Evolutionary conservation across 2,888 invertebrate genomes (phyloP).

Genomic region (Brachynemurus nebulosus): DNA sequence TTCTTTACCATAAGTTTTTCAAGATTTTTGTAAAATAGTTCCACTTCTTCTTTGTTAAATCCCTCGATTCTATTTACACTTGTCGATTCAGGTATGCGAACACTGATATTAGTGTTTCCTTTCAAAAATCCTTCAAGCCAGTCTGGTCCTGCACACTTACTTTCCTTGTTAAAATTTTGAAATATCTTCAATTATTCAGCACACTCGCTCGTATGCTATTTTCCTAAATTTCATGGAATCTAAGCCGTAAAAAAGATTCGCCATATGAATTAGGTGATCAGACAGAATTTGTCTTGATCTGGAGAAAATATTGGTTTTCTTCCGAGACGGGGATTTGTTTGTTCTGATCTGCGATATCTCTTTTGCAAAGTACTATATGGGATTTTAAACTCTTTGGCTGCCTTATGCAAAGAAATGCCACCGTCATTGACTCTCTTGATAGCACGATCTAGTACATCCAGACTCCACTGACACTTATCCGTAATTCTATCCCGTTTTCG

Average conservation of each 20-base stretch:
- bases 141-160: neutral
- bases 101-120: neutral
- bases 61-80: neutral
- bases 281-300: neutral
- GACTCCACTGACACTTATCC: neutral
- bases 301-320: neutral
- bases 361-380: conserved; percentile 3
- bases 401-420: neutral
- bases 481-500: conserved; percentile 1
- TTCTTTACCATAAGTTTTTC: neutral
- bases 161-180: neutral
- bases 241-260: neutral
- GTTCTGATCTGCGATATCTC: neutral
- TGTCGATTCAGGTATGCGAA: neutral
- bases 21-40: neutral
- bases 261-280: neutral
- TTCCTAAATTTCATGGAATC: neutral
- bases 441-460: neutral
- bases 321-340: conserved; percentile 1
- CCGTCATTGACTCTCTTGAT: neutral
- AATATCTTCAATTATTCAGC: neutral
- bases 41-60: conserved; percentile 2
- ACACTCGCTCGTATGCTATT: neutral
- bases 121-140: neutral
- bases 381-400: neutral